Conservation (phyloP, 2,888 invertebrate species). For the Agonopterix heracliana region DNA sequence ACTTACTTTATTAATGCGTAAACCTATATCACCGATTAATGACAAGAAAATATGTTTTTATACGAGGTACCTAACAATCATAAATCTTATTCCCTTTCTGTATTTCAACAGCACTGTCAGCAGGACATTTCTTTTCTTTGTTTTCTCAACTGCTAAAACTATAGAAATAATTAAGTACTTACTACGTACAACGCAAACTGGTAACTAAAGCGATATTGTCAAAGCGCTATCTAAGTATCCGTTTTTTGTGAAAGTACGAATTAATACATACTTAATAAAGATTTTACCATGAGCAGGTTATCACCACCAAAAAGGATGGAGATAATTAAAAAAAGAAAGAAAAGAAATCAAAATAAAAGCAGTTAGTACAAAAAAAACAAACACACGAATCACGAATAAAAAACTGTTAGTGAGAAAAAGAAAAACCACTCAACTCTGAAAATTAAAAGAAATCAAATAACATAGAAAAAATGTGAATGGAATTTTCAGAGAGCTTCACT, state of each 20-base stretch:
- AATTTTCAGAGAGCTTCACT: slow-evolving; percentile 29
- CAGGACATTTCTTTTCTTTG: no score
- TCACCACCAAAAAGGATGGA: slow-evolving; percentile 49
- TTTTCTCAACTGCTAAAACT: no score
- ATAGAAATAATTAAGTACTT: no score
- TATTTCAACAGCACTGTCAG: no score
- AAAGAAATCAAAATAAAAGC: slow-evolving; percentile 43
- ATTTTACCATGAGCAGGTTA: slow-evolving; percentile 46
- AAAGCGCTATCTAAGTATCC: no score
- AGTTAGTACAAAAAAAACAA: slow-evolving; percentile 57
- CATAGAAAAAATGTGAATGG: slow-evolving; percentile 21
- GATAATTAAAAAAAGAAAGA: slow-evolving; percentile 31
- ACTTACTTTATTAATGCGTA: not conserved
- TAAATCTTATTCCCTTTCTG: not conserved
- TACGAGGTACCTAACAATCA: slow-evolving; percentile 17
- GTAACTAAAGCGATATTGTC: no score
- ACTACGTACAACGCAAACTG: no score
- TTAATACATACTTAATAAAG: no score
- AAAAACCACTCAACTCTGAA: slow-evolving; percentile 25
- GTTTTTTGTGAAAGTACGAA: no score
- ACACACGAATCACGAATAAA: slow-evolving; percentile 39
- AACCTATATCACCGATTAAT: slow-evolving; percentile 9
- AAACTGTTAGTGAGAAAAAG: slow-evolving; percentile 50
- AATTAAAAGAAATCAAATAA: slow-evolving; percentile 19
- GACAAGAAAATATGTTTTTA: slow-evolving; percentile 8